Base-by-base conservation (phyloP, 2,113 vertebrate genomes). In the Dunckerocampus dactyliophorus region DNA sequence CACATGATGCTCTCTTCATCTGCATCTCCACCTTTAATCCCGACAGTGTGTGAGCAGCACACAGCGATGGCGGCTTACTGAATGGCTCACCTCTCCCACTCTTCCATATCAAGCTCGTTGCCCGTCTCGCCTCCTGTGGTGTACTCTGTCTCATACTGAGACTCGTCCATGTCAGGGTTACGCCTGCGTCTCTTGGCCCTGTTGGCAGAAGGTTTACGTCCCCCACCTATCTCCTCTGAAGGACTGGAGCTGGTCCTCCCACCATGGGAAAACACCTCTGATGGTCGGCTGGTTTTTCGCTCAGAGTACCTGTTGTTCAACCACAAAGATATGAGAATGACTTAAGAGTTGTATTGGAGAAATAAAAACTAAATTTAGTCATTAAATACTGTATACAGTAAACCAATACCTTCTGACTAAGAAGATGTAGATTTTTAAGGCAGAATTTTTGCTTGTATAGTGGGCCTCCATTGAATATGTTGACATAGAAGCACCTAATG, bases 131-230 rank as follows among this genome's bases (percentile, higher is more conserved):
- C 87, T 1, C 93, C 94, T 0, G 93, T 95, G 46, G 93, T 94
- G 85, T 93, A 94, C 72, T 94, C 93, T 0, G 94, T 95, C 80
- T 95, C 94, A 0, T 93, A 94, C 81, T 93, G 93, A 0, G 92
- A 93, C 63, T 94, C 93, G 0, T 94, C 92, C 61, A 92, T 63
- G 9, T 92, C 92, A 0, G 90, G 84, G 74, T 92, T 93, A 15
- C 90, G 88, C 4, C 86, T 65, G 49, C 77, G 80, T 24, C 86
- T 86, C 64, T 91, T 91, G 13, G 89, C 90, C 0, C 91, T 84
- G 69, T 89, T 82, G 0, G 87, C 74, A 0, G 91, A 77, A 0
- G 92, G 86, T 49, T 82, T 92, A 55, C 83, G 76, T 21, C 79
- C 67, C 50, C 87, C 71, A 0, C 17, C 71, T 0, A 80, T 85